These are phyloP conservation scores for Solenopsis fugax DNA, from an alignment of 1,140 invertebrate species.

Conservation along the genomic window DNA sequence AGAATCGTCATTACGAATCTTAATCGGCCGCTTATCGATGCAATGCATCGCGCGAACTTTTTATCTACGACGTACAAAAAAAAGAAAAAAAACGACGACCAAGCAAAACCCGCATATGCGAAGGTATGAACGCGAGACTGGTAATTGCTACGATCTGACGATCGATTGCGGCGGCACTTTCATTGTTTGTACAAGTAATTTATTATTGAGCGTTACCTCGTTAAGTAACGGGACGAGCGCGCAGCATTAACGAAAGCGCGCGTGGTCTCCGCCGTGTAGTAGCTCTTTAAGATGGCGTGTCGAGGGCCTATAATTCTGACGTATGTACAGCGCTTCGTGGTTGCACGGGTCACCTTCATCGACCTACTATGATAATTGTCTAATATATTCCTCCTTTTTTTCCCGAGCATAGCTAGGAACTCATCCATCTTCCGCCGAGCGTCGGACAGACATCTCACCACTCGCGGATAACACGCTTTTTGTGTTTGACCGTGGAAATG, in stretches of 20 bases:
- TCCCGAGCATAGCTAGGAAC: conserved; percentile 31
- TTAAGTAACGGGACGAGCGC: conserved; percentile 68
- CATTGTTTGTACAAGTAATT: conserved; percentile 69
- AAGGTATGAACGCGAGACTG: background rate
- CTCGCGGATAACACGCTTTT: conserved; percentile 15
- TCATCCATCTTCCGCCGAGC: conserved; percentile 51
- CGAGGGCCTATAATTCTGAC: conserved; percentile 71
- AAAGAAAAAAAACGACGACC: background rate
- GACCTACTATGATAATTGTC: conserved; percentile 77
- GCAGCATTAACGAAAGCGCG: conserved; percentile 68
- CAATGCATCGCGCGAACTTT: background rate
- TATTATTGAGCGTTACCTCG: conserved; percentile 73
- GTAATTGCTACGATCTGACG: conserved; percentile 59
- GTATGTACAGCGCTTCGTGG: conserved; percentile 39
- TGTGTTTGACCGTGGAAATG: conserved; percentile 17
- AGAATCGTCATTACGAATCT: background rate
- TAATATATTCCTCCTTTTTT: conserved; percentile 50
- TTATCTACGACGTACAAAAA: background rate
- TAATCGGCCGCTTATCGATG: background rate
- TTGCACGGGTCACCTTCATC: conserved; percentile 73
- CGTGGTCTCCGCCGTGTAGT: conserved; percentile 27
- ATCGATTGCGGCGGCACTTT: conserved; percentile 52
- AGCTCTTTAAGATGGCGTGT: conserved; percentile 75
- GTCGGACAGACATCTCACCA: background rate
- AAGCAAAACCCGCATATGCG: background rate